Percentiles rank a stretch among this genome's conserved stretches.
phyloP scores from a whole-genome alignment of 2,113 vertebrate genomes.

The Trochalopteron elliotii region DNA sequence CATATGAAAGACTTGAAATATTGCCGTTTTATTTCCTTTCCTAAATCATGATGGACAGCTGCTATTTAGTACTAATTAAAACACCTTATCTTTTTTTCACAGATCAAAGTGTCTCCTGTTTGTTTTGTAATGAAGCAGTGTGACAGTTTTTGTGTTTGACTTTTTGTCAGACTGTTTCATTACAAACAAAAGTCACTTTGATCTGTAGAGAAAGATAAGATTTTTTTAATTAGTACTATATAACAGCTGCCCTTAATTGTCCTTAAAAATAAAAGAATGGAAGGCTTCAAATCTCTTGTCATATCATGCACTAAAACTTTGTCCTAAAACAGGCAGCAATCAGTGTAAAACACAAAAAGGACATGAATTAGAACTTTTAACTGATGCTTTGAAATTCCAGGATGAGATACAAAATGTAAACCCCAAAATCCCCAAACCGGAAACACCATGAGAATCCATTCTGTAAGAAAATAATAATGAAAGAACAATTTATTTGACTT shows the following conservation, averaged over 20 bases:
- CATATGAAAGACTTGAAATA: conserved; percentile 25
- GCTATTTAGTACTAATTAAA: conserved; percentile 53
- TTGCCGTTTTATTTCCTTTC: conserved; percentile 14
- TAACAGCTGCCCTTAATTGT: conserved; percentile 21
- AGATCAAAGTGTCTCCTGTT: conserved; percentile 63
- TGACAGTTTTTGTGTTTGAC: conserved; percentile 45
- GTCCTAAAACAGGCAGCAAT: background rate
- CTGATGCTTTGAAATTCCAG: background rate
- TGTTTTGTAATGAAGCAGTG: conserved; percentile 56
- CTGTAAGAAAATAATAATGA: background rate
- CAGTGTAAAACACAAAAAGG: background rate
- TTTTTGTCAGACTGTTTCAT: conserved; percentile 37
- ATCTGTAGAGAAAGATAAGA: conserved; percentile 44
- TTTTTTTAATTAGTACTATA: conserved; percentile 42
- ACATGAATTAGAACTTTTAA: background rate
- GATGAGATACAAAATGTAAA: background rate
- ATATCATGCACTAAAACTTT: background rate
- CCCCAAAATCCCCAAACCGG: background rate
- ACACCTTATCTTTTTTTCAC: conserved; percentile 52
- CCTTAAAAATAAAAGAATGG: background rate
- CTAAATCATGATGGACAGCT: conserved; percentile 46
- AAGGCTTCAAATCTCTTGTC: background rate
- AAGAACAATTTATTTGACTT: background rate
- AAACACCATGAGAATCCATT: background rate
- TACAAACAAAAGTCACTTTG: conserved; percentile 56